Percentiles rank a stretch among this genome's conserved stretches.
Evolutionary conservation across 53 echinoderm and acorn worm species (phyloP).

Genomic region (Crossaster papposus): DNA sequence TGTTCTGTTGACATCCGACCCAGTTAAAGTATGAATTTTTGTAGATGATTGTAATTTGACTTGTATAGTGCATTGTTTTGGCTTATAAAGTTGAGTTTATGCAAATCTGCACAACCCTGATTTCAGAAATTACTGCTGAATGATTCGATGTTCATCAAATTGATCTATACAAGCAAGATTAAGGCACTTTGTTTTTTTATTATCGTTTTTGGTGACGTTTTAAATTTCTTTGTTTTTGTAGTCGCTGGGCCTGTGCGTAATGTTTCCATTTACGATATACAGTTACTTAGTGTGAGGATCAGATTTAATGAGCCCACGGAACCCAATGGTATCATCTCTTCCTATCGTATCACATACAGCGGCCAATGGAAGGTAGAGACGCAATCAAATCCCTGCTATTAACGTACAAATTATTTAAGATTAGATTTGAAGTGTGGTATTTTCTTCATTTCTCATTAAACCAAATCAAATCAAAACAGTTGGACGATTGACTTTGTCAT

Average conservation of each 20-base stretch:
- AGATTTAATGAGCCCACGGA: conserved; percentile 31
- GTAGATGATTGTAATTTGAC: background rate
- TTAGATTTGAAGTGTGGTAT: background rate
- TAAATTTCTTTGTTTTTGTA: background rate
- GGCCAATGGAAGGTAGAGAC: conserved; percentile 28
- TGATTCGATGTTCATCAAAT: too few relatives aligned
- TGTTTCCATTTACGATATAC: background rate
- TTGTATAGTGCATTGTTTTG: too few relatives aligned
- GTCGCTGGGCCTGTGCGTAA: conserved; percentile 34
- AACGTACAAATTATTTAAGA: background rate
- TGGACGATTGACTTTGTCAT: too few relatives aligned
- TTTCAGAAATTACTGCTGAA: too few relatives aligned
- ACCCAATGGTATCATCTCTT: conserved; percentile 24
- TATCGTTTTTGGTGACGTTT: background rate
- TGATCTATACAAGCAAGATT: too few relatives aligned
- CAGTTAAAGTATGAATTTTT: background rate
- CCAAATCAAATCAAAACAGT: too few relatives aligned
- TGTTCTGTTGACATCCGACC: background rate
- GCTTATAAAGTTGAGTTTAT: too few relatives aligned
- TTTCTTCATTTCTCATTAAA: too few relatives aligned
- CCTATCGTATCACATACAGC: background rate
- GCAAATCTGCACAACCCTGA: too few relatives aligned
- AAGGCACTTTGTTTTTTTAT: too few relatives aligned
- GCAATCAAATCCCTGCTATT: background rate
- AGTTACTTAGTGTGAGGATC: conserved; percentile 14